Base-by-base conservation (phyloP, 1,140 invertebrate species). In the Anastrepha obliqua region DNA sequence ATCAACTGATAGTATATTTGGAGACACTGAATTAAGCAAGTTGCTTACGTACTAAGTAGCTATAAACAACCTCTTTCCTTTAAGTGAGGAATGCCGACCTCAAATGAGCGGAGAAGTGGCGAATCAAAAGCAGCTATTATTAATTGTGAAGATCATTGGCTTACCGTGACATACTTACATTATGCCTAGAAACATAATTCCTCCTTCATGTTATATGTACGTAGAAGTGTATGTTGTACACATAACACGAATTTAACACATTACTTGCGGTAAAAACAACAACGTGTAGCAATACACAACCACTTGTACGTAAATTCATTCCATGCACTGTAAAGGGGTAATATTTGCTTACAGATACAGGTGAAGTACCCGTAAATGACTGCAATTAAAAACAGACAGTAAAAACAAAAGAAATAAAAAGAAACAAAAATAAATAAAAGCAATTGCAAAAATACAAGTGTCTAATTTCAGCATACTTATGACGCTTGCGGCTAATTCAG, bases 381-480 rank as follows among this genome's bases (percentile, higher is more conserved):
- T 74, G 67, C 67, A 74, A 74, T 74, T 74, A 74, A 74, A 74
- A 2, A 42, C 67, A 74, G 67, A 74, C 67, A 74, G 67, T 47
- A 9, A 29, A 29, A 29, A 58, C 55, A 13, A 62, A 62, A 74
- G 39, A 39, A 67, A 42, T 4, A 39, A 74, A 47, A n/a, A 11
- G 39, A 74, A 74, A 47, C 8, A 15, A 3, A 11, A 29, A 74
- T 44, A n/a, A 74, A 74, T 44, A 74, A 74, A 74, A 74, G 42
- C 42, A 47, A 47, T 74, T n/a, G 67, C 67, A 74, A 74, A 74
- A 42, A 44, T 47, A 74, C 42, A 74, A 74, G 67, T 74, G 67
- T 74, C 67, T 74, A 74, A 74, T 74, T 74, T 74, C 42, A 74
- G 67, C 67, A 74, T 74, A 15, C 67, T 74, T 74, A 47, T 74